Percentiles rank a stretch among this genome's conserved stretches.
phyloP scores from a whole-genome alignment of 2,797 vertebrate species.

The Chloroceryle amazona region DNA sequence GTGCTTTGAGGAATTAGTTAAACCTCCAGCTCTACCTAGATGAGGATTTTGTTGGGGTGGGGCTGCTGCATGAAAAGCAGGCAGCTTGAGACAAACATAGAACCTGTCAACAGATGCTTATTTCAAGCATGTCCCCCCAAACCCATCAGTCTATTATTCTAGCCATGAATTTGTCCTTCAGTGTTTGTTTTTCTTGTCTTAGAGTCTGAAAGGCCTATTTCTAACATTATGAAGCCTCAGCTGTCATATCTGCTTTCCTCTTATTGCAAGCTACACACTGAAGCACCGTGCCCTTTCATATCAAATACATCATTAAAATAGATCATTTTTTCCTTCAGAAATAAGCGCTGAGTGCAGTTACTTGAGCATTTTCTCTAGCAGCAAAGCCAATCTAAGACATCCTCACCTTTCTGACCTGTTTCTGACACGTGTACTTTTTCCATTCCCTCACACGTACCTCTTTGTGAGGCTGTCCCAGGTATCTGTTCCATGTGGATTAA shows the following conservation, averaged over 20 bases:
- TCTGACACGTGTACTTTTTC: not conserved
- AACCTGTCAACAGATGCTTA: slow-evolving; percentile 49
- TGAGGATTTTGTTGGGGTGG: slow-evolving; percentile 16
- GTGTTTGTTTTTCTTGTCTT: slow-evolving; percentile 58
- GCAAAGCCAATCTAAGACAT: not conserved
- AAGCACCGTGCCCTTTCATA: slow-evolving; percentile 58
- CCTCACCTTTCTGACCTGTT: not conserved
- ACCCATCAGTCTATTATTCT: slow-evolving; percentile 59
- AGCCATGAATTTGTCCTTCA: slow-evolving; percentile 56
- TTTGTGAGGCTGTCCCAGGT: not conserved
- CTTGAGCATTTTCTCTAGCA: slow-evolving; percentile 2
- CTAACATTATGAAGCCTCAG: slow-evolving; percentile 41
- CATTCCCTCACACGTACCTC: not conserved
- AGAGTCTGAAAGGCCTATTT: slow-evolving; percentile 32
- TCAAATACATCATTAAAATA: slow-evolving; percentile 56
- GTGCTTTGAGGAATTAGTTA: slow-evolving; percentile 27
- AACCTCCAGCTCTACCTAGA: slow-evolving; percentile 21
- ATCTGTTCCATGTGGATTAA: not conserved
- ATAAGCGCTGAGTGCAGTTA: not conserved
- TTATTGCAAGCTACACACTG: slow-evolving; percentile 6
- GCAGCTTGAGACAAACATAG: slow-evolving; percentile 43
- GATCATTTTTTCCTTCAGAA: slow-evolving; percentile 25
- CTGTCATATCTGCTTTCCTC: slow-evolving; percentile 62
- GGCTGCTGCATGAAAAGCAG: slow-evolving; percentile 5
- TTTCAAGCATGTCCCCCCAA: slow-evolving; percentile 53